A percentile compares a stretch with the other conserved stretches of the same genome.
phyloP scores from a whole-genome alignment of 2,888 invertebrate species.

The Epinotia nisella region DNA sequence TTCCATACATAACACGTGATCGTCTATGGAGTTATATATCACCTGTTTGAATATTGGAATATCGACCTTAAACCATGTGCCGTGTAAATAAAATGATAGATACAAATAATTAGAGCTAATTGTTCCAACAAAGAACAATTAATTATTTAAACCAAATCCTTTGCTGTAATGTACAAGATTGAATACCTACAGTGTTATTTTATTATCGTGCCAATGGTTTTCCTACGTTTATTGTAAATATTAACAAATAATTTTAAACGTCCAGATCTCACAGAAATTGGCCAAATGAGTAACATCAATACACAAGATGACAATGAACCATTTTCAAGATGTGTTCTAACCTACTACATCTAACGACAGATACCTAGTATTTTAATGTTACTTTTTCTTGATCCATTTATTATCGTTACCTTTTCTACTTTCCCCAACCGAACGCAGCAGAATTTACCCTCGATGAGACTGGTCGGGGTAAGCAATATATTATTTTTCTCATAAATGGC shows the following conservation, averaged over 20 bases:
- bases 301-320: no score
- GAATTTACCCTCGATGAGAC: constrained; percentile 16
- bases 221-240: constrained; percentile 47
- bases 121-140: constrained; percentile 57
- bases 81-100: constrained; percentile 77
- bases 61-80: constrained; percentile 67
- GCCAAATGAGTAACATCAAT: constrained; percentile 31
- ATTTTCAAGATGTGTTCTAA: constrained; percentile 4
- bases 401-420: constrained; percentile 32
- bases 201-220: constrained; percentile 74
- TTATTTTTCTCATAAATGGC: no score
- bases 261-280: constrained; percentile 18
- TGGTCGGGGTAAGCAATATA: constrained; percentile 33
- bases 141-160: constrained; percentile 73
- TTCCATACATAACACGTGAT: background rate
- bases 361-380: constrained; percentile 14
- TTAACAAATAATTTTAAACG: constrained; percentile 22
- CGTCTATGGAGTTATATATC: background rate
- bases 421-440: constrained; percentile 1
- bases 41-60: constrained; percentile 2
- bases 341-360: background rate
- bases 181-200: constrained; percentile 58
- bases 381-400: constrained; percentile 29
- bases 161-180: constrained; percentile 80
- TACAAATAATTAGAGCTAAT: constrained; percentile 64